Conservation (phyloP, 2,113 vertebrate genomes). For the Eulemur rufifrons region DNA sequence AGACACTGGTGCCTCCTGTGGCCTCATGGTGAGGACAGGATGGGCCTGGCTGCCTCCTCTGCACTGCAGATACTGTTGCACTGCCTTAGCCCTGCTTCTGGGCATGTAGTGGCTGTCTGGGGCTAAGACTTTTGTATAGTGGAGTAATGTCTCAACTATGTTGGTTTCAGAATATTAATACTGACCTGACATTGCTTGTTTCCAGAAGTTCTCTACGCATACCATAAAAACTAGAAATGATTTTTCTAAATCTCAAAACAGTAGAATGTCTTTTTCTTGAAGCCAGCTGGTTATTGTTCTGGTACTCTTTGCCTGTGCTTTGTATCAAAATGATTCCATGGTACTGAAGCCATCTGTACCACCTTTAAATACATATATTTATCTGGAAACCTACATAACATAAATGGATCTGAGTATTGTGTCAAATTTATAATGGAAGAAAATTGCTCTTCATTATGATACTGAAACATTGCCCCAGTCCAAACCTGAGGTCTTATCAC, state of each 20-base stretch:
- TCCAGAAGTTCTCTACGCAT: not conserved
- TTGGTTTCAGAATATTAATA: not conserved
- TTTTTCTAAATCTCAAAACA: not conserved
- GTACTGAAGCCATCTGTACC: not conserved
- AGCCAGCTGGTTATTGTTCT: not conserved
- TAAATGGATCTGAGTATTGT: not conserved
- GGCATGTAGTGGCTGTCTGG: fast-evolving
- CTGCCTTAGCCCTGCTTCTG: not conserved
- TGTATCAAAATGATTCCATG: not conserved
- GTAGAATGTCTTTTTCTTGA: not conserved
- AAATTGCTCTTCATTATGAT: not conserved
- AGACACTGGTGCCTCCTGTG: constrained; percentile 90
- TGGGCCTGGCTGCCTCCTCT: constrained; percentile 52
- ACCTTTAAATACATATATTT: not conserved
- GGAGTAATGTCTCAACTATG: not conserved
- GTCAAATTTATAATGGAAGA: no score
- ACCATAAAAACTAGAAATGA: not conserved
- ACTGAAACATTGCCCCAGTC: not conserved
- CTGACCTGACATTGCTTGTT: not conserved
- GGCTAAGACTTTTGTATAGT: not conserved
- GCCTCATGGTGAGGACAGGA: constrained; percentile 85
- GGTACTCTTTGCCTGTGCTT: not conserved
- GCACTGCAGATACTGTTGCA: constrained; percentile 70
- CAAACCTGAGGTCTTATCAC: not conserved
- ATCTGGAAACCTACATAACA: not conserved